These are phyloP conservation scores for Nerophis ophidion DNA, from an alignment of 2,113 vertebrate species.

Conservation along the genomic window DNA sequence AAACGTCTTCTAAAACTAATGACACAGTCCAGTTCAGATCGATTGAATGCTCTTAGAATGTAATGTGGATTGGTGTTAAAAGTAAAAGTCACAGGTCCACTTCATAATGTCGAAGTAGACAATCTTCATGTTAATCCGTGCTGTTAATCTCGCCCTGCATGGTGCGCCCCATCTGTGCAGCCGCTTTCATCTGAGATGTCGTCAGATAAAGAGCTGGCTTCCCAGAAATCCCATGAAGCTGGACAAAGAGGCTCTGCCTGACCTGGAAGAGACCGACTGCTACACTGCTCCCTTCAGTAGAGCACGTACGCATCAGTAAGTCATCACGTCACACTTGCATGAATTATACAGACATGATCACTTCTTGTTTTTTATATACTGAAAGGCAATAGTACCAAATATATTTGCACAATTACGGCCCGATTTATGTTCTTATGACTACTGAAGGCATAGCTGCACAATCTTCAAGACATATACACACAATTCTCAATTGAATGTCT, in stretches of 20 bases:
- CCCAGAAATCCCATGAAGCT: slow-evolving; percentile 96
- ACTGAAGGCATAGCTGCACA: too few species aligned
- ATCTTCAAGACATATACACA: too few species aligned
- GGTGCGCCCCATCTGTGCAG: slow-evolving; percentile 29
- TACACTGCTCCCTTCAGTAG: slow-evolving; percentile 96
- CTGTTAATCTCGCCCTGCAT: slow-evolving; percentile 26
- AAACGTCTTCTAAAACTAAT: too few species aligned
- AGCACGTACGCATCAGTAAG: slow-evolving; percentile 95
- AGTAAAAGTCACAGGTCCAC: slow-evolving; percentile 8
- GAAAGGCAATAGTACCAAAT: not conserved
- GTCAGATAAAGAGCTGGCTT: slow-evolving; percentile 90
- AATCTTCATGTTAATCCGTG: slow-evolving; percentile 37
- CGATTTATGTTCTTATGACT: too few species aligned
- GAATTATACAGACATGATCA: not conserved
- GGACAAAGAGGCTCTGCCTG: slow-evolving; percentile 91
- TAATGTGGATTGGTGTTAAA: not conserved
- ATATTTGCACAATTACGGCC: not conserved
- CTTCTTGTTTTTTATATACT: not conserved
- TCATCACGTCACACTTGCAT: not conserved
- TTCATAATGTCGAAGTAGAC: slow-evolving; percentile 20
- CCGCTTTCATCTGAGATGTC: slow-evolving; percentile 84
- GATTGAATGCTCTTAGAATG: too few species aligned
- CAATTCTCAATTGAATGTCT: too few species aligned
- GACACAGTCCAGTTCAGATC: too few species aligned
- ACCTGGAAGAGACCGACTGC: slow-evolving; percentile 91